phyloP scores from a whole-genome alignment of 2,113 vertebrate species.

The Hippocampus abdominalis region DNA sequence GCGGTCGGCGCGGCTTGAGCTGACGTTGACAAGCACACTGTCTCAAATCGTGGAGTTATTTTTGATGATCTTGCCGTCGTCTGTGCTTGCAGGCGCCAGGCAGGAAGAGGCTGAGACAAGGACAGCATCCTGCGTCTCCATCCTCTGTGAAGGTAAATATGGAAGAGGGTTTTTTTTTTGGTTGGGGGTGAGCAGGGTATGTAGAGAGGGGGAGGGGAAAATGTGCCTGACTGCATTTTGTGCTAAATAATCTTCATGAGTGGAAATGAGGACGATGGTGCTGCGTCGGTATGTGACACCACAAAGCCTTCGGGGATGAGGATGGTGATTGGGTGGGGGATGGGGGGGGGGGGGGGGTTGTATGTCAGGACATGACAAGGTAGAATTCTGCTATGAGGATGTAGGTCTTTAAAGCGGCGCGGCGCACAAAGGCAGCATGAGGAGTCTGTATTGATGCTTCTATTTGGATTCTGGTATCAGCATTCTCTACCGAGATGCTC shows the following conservation, averaged over 20 bases:
- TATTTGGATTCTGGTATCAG: background rate
- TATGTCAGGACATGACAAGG: constrained; percentile 4
- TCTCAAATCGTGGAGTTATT: constrained; percentile 8
- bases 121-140: constrained; percentile 64
- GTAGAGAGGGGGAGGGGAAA: constrained; percentile 45
- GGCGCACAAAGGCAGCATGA: background rate
- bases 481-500: background rate
- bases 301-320: constrained; percentile 32
- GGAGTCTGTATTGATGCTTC: background rate
- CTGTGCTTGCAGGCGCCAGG: constrained; percentile 40
- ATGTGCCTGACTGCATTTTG: constrained; percentile 50
- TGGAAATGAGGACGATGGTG: constrained; percentile 26
- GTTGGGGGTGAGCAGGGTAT: constrained; percentile 16
- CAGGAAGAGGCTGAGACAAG: constrained; percentile 62
- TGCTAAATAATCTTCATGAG: constrained; percentile 43
- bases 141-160: constrained; percentile 70
- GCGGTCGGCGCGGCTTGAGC: constrained; percentile 67
- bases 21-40: constrained; percentile 75
- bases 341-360: constrained; percentile 27
- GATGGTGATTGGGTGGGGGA: constrained; percentile 7
- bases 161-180: constrained; percentile 21
- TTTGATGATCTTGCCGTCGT: constrained; percentile 34
- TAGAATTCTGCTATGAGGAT: background rate
- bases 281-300: constrained; percentile 61
- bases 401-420: background rate